phyloP scores from a whole-genome alignment of 2,113 vertebrate genomes.

The Salminus brasiliensis region DNA sequence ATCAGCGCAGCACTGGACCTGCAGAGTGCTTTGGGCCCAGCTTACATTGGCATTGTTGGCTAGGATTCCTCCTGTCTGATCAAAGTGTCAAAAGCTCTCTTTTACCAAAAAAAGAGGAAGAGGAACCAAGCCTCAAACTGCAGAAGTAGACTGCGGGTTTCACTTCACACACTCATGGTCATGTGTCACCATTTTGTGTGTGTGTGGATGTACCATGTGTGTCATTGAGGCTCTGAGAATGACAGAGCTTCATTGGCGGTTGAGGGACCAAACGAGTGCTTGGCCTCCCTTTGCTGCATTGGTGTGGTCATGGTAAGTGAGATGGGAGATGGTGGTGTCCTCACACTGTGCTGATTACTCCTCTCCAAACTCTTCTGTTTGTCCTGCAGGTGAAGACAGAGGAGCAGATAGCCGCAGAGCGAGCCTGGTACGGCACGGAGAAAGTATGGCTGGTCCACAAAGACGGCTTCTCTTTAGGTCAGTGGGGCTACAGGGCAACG shows the following conservation, averaged over 20 bases:
- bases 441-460: slow-evolving; percentile 98
- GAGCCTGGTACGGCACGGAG: slow-evolving; percentile 90
- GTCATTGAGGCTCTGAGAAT: neutral
- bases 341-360: slow-evolving; percentile 11
- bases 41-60: too few species aligned
- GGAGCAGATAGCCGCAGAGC: slow-evolving; percentile 88
- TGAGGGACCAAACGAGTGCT: neutral
- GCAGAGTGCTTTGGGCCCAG: neutral
- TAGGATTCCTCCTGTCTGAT: too few species aligned
- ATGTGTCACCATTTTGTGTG: neutral
- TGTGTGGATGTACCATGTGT: neutral
- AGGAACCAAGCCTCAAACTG: neutral
- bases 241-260: neutral
- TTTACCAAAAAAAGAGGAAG: slow-evolving; percentile 32
- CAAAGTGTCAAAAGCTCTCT: neutral
- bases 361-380: neutral
- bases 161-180: slow-evolving; percentile 20
- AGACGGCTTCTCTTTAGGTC: slow-evolving; percentile 95
- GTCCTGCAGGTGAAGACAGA: slow-evolving; percentile 85
- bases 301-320: slow-evolving; percentile 13
- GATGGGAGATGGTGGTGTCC: too few species aligned
- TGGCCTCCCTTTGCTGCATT: neutral
- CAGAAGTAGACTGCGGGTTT: slow-evolving; percentile 6
- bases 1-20: neutral
- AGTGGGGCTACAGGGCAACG: slow-evolving; percentile 36